Base-by-base conservation (phyloP, 2,113 vertebrate species). In the Anser brachyrhynchus region DNA sequence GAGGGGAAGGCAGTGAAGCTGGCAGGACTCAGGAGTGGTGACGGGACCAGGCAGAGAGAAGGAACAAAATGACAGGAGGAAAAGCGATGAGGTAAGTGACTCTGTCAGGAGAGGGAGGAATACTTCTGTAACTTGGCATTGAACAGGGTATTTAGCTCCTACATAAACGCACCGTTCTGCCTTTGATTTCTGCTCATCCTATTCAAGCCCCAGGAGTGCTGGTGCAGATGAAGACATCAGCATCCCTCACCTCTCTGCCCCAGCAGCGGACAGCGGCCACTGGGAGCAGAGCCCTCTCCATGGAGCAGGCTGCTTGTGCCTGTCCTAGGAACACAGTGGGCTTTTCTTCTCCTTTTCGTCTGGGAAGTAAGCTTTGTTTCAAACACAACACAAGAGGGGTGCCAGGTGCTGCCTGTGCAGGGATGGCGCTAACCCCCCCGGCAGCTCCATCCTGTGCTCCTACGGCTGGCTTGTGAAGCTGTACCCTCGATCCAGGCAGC, bases 121-220 rank as follows among this genome's bases (percentile, higher is more conserved):
- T 23, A 13, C 21, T 85, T 74, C 1, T 51, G 17, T 67, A 67
- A 19, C 29, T 57, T 51, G 9, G 33, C 33, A 46, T 43, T 61
- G 29, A 71, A 29, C 8, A 15, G 8, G 16, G 25, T 25, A 3
- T n/a, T 81, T 4, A 43, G 35, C 41, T 43, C 7, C 57, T 51
- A 0, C 22, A 62, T 46, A 59, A 64, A 54, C 15, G 43, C 43
- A 41, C 12, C 0, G 0, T 33, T 43, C 8, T 44, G 58, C 75
- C 37, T 59, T 16, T 6, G 49, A 52, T 62, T n/a, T 55, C 71
- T 41, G 35, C 21, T 4, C 4, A 2, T 72, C 59, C 78, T 37
- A 3, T 4, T 43, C 15, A 6, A 70, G 69, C 18, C 37, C 59
- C 31, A 13, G 65, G 20, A 44, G 18, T 0, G 1, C 65, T 74